These are phyloP conservation scores for Pollenia griseotomentosa DNA, from an alignment of 2,888 invertebrate species.

Conservation along the genomic window DNA sequence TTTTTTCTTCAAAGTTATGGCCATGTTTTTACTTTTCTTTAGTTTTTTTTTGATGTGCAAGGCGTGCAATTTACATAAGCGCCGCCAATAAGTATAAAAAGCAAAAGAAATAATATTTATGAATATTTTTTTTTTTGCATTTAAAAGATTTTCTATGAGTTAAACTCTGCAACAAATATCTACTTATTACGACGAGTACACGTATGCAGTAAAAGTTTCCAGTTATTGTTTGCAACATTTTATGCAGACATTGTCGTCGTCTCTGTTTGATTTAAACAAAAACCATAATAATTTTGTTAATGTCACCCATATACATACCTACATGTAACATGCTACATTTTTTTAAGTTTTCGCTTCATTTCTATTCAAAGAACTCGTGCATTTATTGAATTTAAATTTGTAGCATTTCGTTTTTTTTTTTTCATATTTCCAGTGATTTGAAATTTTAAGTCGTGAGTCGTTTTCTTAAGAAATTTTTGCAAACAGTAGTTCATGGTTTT, in stretches of 20 bases:
- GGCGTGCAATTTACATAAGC: slow-evolving; percentile 66
- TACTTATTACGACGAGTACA: slow-evolving; percentile 2
- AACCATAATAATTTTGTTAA: slow-evolving; percentile 67
- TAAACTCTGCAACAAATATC: slow-evolving; percentile 3
- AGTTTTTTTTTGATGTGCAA: not conserved
- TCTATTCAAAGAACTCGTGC: slow-evolving; percentile 58
- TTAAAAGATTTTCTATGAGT: slow-evolving; percentile 8
- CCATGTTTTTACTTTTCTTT: slow-evolving; percentile 54
- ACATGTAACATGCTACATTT: slow-evolving; percentile 41
- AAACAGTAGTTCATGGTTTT: slow-evolving; percentile 35
- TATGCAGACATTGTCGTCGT: slow-evolving; percentile 35
- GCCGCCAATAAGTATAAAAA: slow-evolving; percentile 43
- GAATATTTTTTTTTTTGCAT: slow-evolving; percentile 28
- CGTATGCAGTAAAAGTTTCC: slow-evolving; percentile 57
- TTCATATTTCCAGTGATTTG: slow-evolving; percentile 18
- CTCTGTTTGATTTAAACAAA: slow-evolving; percentile 22
- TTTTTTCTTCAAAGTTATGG: slow-evolving; percentile 64
- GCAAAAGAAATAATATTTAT: slow-evolving; percentile 28
- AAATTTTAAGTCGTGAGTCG: slow-evolving; percentile 47
- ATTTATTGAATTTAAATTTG: slow-evolving; percentile 61
- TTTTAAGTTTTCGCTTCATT: slow-evolving; percentile 35
- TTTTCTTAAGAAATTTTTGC: slow-evolving; percentile 10
- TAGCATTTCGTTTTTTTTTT: slow-evolving; percentile 25
- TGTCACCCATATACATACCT: slow-evolving; percentile 55
- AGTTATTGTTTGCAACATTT: slow-evolving; percentile 59